Base-by-base conservation (phyloP, 1,140 invertebrate species). In the Aphelenchoides besseyi region DNA sequence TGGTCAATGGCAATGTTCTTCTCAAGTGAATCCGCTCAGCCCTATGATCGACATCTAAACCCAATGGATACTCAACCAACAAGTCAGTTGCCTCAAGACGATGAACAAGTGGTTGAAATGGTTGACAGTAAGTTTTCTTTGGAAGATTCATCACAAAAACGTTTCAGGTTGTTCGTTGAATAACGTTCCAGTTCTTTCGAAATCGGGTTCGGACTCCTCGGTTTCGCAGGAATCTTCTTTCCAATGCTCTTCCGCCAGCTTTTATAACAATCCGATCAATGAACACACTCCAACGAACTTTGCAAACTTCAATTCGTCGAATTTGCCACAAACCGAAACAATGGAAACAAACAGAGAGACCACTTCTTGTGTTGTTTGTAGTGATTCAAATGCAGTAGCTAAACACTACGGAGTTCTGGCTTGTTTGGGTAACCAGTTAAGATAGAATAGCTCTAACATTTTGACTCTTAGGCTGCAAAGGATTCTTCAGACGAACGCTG, bases 401-500 rank as follows among this genome's bases (percentile, higher is more conserved):
- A 28, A 64, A 28, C 80, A 79, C 67, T 80, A 77, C 37, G 81
- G 78, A 3, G 81, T 83, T 18, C 36, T 84, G 33, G 68, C 80
- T 3, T 82, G 80, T 73, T 70, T 81, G 5, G 79, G 80, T 9
- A 82, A 73, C 18, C 33, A 5, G 5, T 41, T 41, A 8, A 41
- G n/a, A 41, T 41, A n/a, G 5, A 41, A 41, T 8, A 5, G 5
- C 5, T 41, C 5, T n/a, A 8, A 3, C 16, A 2, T 35, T 37
- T 8, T 57, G 48, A 52, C 5, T 41, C n/a, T 41, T 59, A 28
- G 18, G 55, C 26, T 59, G 55, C 55, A 59, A 77, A 71, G 80
- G 80, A 29, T 82, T 82, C 62, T 82, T 82, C 54, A 75, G 80
- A 8, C 73, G 80, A 30, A 82, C 80, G 2, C 69, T 82, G 30